A percentile compares a stretch with the other conserved stretches of the same genome.
Evolutionary conservation across 2,797 vertebrate species (phyloP).

Genomic region (Sebastolobus alascanus): DNA sequence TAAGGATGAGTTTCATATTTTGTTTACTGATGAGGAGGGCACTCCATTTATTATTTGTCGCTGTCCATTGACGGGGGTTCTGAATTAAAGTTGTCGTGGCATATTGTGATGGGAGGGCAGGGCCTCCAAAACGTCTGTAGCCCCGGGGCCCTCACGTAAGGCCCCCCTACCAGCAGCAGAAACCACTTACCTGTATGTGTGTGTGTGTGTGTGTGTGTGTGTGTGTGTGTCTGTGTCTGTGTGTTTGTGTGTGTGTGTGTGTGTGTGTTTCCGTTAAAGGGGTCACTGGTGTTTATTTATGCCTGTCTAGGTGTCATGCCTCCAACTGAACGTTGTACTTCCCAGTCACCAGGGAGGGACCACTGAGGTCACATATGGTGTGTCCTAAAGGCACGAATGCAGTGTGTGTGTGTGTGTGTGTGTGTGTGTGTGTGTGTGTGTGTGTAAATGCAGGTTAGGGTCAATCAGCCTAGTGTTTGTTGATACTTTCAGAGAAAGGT

Average conservation of each 20-base stretch:
- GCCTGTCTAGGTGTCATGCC: constrained; percentile 45
- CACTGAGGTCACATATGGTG: constrained; percentile 40
- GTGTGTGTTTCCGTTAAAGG: constrained; percentile 16
- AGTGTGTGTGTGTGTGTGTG: constrained; percentile 21
- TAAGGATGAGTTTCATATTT: no score
- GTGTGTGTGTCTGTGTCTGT: constrained; percentile 6
- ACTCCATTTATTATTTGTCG: no score
- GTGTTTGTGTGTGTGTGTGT: background rate
- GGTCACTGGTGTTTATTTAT: constrained; percentile 50
- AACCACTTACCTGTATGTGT: constrained; percentile 29
- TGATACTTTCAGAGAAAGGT: constrained; percentile 45
- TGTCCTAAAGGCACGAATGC: constrained; percentile 25
- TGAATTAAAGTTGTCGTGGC: no score
- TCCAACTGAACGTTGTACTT: constrained; percentile 36
- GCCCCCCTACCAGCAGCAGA: background rate
- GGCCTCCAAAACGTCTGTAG: no score
- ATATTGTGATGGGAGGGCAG: no score
- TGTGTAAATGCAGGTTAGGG: constrained; percentile 17
- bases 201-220: background rate
- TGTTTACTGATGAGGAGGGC: no score
- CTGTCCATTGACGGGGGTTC: no score
- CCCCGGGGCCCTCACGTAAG: no score
- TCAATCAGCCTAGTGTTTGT: constrained; percentile 54
- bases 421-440: background rate
- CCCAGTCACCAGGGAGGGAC: constrained; percentile 29